phyloP scores from a whole-genome alignment of 2,113 vertebrate species.

The Mystacornis crossleyi region DNA sequence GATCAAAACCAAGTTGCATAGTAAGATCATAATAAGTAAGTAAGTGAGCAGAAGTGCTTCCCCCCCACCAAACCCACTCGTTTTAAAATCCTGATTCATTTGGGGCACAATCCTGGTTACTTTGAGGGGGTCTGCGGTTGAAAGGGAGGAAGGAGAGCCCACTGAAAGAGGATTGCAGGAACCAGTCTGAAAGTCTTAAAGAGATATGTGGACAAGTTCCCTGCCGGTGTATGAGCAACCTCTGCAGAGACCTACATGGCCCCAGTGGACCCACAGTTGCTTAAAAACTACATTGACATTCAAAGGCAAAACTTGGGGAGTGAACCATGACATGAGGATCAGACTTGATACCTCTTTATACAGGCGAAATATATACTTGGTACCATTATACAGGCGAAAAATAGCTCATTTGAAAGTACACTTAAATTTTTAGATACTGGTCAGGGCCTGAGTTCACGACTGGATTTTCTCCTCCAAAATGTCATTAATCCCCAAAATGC shows the following conservation, averaged over 20 bases:
- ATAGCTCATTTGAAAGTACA: neutral
- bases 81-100: neutral
- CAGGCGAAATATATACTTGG: too few relatives aligned
- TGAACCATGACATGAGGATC: neutral
- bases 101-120: neutral
- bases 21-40: neutral
- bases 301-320: neutral
- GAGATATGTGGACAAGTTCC: neutral
- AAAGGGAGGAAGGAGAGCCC: neutral
- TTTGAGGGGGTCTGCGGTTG: neutral
- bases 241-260: neutral
- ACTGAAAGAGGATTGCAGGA: neutral
- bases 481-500: neutral
- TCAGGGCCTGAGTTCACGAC: neutral
- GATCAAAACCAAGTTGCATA: neutral
- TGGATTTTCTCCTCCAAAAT: neutral
- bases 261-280: neutral
- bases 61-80: fast-evolving
- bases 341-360: fast-evolving
- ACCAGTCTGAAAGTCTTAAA: neutral
- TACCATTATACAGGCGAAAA: neutral
- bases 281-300: neutral
- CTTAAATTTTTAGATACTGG: neutral
- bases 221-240: neutral
- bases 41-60: neutral